Base-by-base conservation (phyloP, 1,140 invertebrate genomes). In the Heliconius congener region DNA sequence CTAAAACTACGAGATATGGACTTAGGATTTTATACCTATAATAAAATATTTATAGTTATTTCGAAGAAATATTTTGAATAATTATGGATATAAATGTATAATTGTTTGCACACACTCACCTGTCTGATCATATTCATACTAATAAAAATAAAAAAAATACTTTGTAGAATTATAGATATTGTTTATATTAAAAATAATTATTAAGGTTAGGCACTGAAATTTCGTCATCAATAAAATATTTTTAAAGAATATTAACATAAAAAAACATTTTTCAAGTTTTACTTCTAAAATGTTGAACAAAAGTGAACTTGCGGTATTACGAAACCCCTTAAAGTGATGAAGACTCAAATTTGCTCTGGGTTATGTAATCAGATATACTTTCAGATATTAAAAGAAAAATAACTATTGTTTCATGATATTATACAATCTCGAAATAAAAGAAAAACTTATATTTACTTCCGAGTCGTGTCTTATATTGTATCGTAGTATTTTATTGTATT, bases 301-400 rank as follows among this genome's bases (percentile, higher is more conserved):
- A 77, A 77, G 75, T 52, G 66, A 50, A 77, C 46, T 71, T 46
- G 27, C 46, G 19, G 50, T 37, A 57, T 55, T 77, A 77, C 60
- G 9, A 66, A 30, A 66, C 27, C 19, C n/a, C 13, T 66, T 66
- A 66, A 66, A 66, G 27, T 27, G 60, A 66, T 30, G 60, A 66
- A 66, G 60, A 66, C 13, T 66, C 5, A 77, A 71, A 77, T 55
- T 77, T 34, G n/a, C 13, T 30, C 19, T 34, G 42, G n/a, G 73
- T 79, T 74, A 57, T 37, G 42, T 50, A 79, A 79, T 52, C n/a
- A 18, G 55, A 71, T 73, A 5, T 55, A 74, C 73, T 79, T 74
- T 74, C 77, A 79, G 57, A 78, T 60, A 6, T 42, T 71, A 34
- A 74, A 71, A 50, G 57, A 78, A 74, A 79, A 30, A 8, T 30